Evolutionary conservation across 2,113 vertebrate genomes (phyloP).

Genomic region (Clupea harengus): DNA sequence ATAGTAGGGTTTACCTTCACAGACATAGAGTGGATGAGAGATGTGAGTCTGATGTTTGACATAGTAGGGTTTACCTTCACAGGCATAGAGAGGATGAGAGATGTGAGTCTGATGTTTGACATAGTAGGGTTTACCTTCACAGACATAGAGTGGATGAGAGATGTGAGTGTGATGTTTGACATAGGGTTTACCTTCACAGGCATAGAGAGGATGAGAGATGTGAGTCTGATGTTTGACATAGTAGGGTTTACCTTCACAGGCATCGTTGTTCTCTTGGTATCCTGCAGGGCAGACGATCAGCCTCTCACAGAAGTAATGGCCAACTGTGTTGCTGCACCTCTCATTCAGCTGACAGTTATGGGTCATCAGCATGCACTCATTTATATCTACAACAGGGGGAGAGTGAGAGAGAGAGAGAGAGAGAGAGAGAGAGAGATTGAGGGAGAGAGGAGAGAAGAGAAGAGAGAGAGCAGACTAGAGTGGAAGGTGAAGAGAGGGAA

Average conservation of each 20-base stretch:
- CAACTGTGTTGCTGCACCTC: slow-evolving; percentile 81
- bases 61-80: too few relatives aligned
- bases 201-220: not conserved
- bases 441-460: not conserved
- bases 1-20: too few relatives aligned
- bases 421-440: not conserved
- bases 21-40: too few relatives aligned
- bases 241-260: slow-evolving; percentile 77
- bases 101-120: too few relatives aligned
- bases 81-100: too few relatives aligned
- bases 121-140: too few relatives aligned
- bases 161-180: too few relatives aligned
- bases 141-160: too few relatives aligned
- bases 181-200: too few relatives aligned
- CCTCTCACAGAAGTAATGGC: slow-evolving; percentile 80
- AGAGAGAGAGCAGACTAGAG: not conserved
- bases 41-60: too few relatives aligned
- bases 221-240: not conserved
- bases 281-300: slow-evolving; percentile 78
- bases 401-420: slow-evolving; percentile 18
- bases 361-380: slow-evolving; percentile 81
- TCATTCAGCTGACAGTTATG: slow-evolving; percentile 78
- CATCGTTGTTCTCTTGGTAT: slow-evolving; percentile 67
- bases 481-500: slow-evolving; percentile 3
- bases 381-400: slow-evolving; percentile 71